Conservation (phyloP, 2,113 vertebrate species). For the Picathartes gymnocephalus region DNA sequence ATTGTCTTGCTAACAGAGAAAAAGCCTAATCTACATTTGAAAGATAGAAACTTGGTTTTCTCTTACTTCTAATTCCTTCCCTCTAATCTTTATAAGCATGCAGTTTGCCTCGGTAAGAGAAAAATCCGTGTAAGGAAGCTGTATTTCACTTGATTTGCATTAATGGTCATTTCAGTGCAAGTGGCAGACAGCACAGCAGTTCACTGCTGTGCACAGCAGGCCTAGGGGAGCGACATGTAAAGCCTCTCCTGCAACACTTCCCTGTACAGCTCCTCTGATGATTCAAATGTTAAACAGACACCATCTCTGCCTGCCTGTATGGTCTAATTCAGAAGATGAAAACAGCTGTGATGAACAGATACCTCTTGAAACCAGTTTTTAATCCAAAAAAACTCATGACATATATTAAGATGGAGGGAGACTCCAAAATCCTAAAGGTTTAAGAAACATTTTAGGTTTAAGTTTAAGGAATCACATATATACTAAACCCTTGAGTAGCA, state of each 20-base stretch:
- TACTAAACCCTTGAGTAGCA: neutral
- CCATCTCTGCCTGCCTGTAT: neutral
- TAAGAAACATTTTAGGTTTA: neutral
- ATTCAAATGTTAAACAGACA: neutral
- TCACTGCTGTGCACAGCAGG: rapidly evolving
- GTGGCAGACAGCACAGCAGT: neutral
- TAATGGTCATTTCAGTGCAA: neutral
- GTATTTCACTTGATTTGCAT: neutral
- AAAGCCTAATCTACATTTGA: neutral
- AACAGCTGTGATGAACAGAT: neutral
- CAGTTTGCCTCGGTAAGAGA: neutral
- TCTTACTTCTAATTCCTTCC: neutral
- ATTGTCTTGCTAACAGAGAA: neutral
- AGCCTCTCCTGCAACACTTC: neutral
- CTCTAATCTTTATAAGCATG: neutral
- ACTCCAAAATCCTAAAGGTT: neutral
- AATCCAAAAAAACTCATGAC: neutral
- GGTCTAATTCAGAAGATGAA: neutral
- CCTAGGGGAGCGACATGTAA: neutral
- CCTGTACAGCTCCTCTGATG: neutral
- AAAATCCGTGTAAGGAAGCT: neutral
- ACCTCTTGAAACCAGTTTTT: neutral
- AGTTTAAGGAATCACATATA: neutral
- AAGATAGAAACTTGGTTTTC: neutral
- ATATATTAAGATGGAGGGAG: neutral